These are phyloP conservation scores for Callorhinus ursinus DNA, from an alignment of 2,113 vertebrate genomes.

Conservation along the genomic window DNA sequence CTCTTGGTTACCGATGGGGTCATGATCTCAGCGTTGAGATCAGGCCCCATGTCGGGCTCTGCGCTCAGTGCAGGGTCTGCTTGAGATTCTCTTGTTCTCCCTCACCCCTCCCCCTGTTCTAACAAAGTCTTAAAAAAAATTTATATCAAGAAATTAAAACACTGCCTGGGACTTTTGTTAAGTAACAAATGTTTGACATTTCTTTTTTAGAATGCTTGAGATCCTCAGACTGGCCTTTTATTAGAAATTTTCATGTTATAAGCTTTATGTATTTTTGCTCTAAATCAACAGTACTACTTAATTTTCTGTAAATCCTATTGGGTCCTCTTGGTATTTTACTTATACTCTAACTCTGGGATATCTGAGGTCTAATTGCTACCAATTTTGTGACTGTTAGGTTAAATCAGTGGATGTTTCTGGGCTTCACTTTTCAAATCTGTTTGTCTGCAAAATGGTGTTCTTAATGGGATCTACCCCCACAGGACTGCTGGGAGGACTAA, in stretches of 20 bases:
- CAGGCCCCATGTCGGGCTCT: too few relatives aligned
- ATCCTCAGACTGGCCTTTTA: background rate
- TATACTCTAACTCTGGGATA: background rate
- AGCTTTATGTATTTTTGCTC: background rate
- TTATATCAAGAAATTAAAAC: background rate
- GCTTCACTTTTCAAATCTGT: background rate
- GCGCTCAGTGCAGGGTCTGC: too few relatives aligned
- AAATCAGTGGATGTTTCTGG: background rate
- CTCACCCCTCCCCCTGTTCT: background rate
- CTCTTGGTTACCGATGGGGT: background rate
- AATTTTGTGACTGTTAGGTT: background rate
- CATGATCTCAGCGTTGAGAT: background rate
- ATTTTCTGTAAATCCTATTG: slow-evolving; percentile 45
- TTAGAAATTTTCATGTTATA: background rate
- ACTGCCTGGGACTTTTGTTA: background rate
- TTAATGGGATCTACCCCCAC: background rate
- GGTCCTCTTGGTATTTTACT: slow-evolving; percentile 20
- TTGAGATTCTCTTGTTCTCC: too few relatives aligned
- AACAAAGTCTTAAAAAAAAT: background rate
- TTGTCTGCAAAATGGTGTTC: background rate
- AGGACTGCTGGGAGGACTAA: background rate
- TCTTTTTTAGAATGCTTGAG: background rate
- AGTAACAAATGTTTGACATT: background rate
- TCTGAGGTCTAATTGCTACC: background rate
- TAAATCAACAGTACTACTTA: background rate